Base-by-base conservation (phyloP, 2,797 vertebrate genomes). In the Diplodus sargus region DNA sequence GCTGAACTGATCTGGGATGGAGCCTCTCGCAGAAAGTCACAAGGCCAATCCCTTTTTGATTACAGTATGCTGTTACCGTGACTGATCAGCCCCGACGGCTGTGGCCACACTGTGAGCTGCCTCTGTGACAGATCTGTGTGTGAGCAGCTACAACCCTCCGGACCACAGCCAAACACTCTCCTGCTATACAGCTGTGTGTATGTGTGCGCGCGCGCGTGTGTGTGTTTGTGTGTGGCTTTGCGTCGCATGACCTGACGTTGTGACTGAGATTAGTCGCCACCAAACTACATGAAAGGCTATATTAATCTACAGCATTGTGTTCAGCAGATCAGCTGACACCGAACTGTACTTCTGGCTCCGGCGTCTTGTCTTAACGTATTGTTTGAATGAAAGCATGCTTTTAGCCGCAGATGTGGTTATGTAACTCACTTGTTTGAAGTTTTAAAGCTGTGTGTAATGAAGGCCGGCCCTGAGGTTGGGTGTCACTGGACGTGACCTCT, bases 191-290 rank as follows among this genome's bases (percentile, higher is more conserved):
- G 70, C 16, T 28, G 28, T 28, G 28, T 28, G 62, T n/a, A 39
- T 39, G 34, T 39, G 34, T 39, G 34, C 10, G 34, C 2, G 34
- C 10, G 76, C 1, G 28, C 49, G 65, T 53, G 60, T 47, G 69
- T 66, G 49, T 23, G 45, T 45, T 58, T n/a, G 45, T 51, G 74
- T 47, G 58, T 61, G 53, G 10, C 49, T 83, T 85, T 88, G 53
- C 49, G 11, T 80, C 47, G 67, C 81, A 85, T 90, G 83, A 87
- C 75, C 74, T 83, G 87, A 79, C 91, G 81, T 90, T 91, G 90
- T 88, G 90, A 88, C 82, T 87, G 80, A 85, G 91, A 89, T 91
- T 91, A 92, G 80, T 81, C 23, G 39, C 63, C 52, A 18, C 61
- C 66, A 77, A 80, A 52, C 79, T 75, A 84, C 87, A 82, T 91